phyloP scores from a whole-genome alignment of 2,888 invertebrate species.

The Melieria picta region DNA sequence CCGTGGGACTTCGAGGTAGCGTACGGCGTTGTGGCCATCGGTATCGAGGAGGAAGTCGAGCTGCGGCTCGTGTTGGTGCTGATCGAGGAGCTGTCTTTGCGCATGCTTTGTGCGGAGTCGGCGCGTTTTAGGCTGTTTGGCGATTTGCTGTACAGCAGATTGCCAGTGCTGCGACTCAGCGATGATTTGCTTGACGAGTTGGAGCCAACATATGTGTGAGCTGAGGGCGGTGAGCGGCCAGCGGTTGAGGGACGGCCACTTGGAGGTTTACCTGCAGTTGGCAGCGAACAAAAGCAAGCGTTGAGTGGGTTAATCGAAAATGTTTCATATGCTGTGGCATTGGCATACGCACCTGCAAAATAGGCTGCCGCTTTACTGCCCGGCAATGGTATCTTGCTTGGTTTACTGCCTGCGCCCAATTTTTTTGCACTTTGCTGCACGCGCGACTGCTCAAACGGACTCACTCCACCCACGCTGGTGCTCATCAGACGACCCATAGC shows the following conservation, averaged over 20 bases:
- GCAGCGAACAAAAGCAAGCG: not conserved
- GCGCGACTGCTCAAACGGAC: conserved; percentile 51
- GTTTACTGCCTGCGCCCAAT: conserved; percentile 65
- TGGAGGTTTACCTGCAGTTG: conserved; percentile 69
- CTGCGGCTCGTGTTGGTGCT: conserved; percentile 57
- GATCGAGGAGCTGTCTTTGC: conserved; percentile 58
- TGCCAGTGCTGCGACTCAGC: conserved; percentile 65
- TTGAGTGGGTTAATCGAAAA: not conserved
- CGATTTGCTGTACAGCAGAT: conserved; percentile 55
- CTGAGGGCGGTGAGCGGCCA: conserved; percentile 56
- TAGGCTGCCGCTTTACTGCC: conserved; percentile 67
- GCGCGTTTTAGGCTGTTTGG: conserved; percentile 67
- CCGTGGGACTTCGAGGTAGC: conserved; percentile 45
- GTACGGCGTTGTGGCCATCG: conserved; percentile 58
- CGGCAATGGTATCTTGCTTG: conserved; percentile 79
- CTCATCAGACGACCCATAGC: conserved; percentile 49
- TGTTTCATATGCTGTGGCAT: not conserved
- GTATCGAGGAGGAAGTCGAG: conserved; percentile 64
- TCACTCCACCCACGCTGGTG: conserved; percentile 58
- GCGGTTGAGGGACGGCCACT: conserved; percentile 57
- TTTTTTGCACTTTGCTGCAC: conserved; percentile 46
- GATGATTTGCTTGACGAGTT: conserved; percentile 60
- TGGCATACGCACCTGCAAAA: conserved; percentile 43
- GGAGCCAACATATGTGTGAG: conserved; percentile 52
- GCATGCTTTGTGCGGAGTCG: conserved; percentile 69